Evolutionary conservation across 2,113 vertebrate genomes (phyloP), one percentile per base, ranked within the genome.

Genomic region (Dasyornis broadbenti): DNA sequence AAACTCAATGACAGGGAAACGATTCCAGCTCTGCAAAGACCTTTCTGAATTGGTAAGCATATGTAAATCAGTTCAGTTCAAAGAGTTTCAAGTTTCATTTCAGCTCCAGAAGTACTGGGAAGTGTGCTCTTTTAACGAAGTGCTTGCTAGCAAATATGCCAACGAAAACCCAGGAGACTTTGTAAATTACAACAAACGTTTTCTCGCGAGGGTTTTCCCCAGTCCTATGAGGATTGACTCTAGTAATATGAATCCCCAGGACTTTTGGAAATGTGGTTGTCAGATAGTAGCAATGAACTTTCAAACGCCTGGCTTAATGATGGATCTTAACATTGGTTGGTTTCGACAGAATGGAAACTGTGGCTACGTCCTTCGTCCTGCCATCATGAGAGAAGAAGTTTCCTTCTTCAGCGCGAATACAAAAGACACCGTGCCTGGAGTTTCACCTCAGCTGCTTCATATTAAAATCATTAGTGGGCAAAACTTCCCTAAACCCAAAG

Each of bases 261-360:
- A 99, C 89, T 99, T 99, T 89, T 99, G 99, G 99, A 99, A 99
- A 83, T 99, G 99, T 47, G 99, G 99, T 53, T 99, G 99, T 97
- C 99, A 99, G 89, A 99, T 99, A 37, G 99, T 99, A 71, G 99
- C 99, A 47, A 99, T 99, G 99, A 99, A 99, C 98, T 99, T 99
- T 92, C 99, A 99, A 83, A 99, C 99, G 0, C 99, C 99, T 1
- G 99, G 99, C 20, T 96, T 99, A 92, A 99, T 99, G 99, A 99
- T 99, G 99, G 99, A 99, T 96, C 97, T 99, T 77, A 99, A 99
- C 86, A 99, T 99, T 1, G 99, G 99, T 81, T 99, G 99, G 99
- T 99, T 99, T 95, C 98, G 98, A 71, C 99, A 99, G 92, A 99
- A 99, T 7, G 99, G 99, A 18, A 99, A 99, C 94, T 99, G 99